Evolutionary conservation across 2,888 invertebrate genomes (phyloP).

Genomic region (Eupithecia inturbata): DNA sequence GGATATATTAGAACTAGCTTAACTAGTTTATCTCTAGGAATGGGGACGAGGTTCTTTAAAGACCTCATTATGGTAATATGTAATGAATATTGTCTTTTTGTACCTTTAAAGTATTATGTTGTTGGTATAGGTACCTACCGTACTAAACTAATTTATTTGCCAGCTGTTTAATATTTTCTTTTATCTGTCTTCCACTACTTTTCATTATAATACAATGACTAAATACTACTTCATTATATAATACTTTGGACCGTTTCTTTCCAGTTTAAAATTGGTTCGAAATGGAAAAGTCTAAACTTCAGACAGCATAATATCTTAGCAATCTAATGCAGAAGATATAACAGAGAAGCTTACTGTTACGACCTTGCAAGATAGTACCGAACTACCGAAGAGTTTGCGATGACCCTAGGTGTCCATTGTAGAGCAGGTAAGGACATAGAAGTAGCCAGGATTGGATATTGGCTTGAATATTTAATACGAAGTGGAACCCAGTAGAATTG

Average conservation of each 20-base stretch:
- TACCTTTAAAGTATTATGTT: no score
- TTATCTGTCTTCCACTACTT: no score
- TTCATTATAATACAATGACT: not conserved
- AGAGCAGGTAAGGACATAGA: conserved; percentile 28
- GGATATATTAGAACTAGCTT: no score
- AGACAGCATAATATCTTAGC: not conserved
- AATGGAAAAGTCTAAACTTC: not conserved
- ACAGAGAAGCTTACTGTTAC: not conserved
- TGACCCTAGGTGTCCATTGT: conserved; percentile 29
- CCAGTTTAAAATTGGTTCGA: not conserved
- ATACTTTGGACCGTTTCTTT: not conserved
- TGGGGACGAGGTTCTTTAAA: no score
- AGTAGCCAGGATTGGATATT: conserved; percentile 30
- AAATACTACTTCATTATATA: not conserved
- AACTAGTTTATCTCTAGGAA: no score
- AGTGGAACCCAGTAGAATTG: conserved; percentile 36
- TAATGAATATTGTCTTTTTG: no score
- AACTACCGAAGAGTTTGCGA: not conserved
- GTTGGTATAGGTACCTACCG: no score
- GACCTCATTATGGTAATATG: no score
- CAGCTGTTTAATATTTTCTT: no score
- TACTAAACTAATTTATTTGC: no score
- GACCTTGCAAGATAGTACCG: not conserved
- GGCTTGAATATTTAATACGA: conserved; percentile 41
- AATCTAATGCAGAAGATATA: not conserved